phyloP scores from a whole-genome alignment of 2,797 vertebrate genomes.

The Scomberomorus guttatus region DNA sequence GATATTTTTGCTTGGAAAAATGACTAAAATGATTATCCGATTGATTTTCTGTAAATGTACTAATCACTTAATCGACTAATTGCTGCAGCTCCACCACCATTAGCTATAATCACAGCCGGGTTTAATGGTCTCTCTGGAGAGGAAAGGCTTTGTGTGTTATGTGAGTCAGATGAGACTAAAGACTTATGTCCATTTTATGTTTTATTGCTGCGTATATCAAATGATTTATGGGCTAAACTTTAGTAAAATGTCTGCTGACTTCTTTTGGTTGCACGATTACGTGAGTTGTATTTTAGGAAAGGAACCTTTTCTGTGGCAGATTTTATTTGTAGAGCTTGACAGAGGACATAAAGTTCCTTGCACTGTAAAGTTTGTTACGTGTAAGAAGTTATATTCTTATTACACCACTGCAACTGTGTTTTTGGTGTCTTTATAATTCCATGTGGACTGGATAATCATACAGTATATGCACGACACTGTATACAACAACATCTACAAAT shows the following conservation, averaged over 20 bases:
- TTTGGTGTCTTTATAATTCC: background rate
- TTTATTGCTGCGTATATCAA: background rate
- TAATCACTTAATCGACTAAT: too few relatives aligned
- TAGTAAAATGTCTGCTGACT: background rate
- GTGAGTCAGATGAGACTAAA: background rate
- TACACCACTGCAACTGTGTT: background rate
- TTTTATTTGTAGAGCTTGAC: background rate
- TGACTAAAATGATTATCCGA: too few relatives aligned
- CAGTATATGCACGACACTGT: background rate
- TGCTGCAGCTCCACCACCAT: too few relatives aligned
- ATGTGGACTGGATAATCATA: background rate
- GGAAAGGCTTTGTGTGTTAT: background rate
- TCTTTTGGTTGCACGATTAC: background rate
- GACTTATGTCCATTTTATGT: background rate
- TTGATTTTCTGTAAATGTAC: too few relatives aligned
- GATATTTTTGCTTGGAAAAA: too few relatives aligned
- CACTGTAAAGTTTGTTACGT: background rate
- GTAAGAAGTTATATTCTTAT: background rate
- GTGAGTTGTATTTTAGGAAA: background rate
- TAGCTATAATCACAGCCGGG: background rate
- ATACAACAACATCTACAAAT: background rate
- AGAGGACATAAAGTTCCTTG: background rate
- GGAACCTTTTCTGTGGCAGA: background rate
- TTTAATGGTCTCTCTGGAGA: constrained; percentile 13
- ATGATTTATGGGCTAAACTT: too few relatives aligned